phyloP scores from a whole-genome alignment of 2,113 vertebrate genomes.

The Ellobius talpinus region DNA sequence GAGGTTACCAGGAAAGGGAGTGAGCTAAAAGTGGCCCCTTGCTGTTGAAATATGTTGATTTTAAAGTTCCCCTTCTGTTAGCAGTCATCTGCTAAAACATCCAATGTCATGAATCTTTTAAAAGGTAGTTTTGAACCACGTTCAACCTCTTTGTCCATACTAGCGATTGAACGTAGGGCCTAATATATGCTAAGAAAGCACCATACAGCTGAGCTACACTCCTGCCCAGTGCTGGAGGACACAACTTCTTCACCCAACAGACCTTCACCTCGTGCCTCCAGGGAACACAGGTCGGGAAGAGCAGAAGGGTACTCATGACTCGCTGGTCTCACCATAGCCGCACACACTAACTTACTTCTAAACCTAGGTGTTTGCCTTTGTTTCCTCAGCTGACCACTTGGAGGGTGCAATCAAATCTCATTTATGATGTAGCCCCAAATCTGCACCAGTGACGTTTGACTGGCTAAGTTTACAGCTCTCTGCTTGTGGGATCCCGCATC shows the following conservation, averaged over 20 bases:
- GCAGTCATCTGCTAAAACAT: constrained; percentile 19
- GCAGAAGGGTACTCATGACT: background rate
- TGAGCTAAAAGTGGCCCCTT: constrained; percentile 57
- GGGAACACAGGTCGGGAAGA: background rate
- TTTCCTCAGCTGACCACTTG: background rate
- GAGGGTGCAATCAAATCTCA: background rate
- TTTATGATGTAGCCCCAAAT: background rate
- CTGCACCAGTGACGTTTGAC: background rate
- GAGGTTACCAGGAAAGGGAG: constrained; percentile 64
- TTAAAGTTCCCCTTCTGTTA: constrained; percentile 53
- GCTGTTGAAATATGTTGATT: constrained; percentile 44
- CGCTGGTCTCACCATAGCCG: background rate
- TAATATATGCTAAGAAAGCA: background rate
- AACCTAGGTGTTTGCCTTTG: background rate
- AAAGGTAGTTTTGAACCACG: background rate
- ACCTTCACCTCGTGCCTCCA: background rate
- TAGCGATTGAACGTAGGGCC: background rate
- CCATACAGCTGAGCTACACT: no score
- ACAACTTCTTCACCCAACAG: background rate
- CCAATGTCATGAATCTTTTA: constrained; percentile 23
- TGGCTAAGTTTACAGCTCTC: background rate
- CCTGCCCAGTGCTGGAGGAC: background rate
- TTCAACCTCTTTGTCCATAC: background rate
- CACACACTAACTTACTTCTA: background rate
- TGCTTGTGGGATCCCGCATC: background rate